Evolutionary conservation across 2,113 vertebrate genomes (phyloP), one percentile per base, ranked within the genome.

Genomic region (Psammodynastes pulverulentus): DNA sequence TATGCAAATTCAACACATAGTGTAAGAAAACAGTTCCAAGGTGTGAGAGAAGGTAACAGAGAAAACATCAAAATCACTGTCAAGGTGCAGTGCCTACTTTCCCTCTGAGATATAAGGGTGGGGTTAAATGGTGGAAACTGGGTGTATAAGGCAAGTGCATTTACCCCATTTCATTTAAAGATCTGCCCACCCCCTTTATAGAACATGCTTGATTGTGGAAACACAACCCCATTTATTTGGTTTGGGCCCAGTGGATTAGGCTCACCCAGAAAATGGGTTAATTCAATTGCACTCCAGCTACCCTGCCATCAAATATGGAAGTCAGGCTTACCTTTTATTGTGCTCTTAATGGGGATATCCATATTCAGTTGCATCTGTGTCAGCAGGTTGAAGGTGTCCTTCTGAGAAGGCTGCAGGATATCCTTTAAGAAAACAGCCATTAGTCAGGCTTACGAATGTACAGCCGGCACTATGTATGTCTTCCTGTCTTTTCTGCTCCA

Each of bases 401-500:
- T 90, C 46, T 94, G 92, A 0, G 90, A 91, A 24, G 91, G 93
- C 9, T 95, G 62, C 88, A 92, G 86, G 90, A 93, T 88, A 7
- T 24, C 29, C 93, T 94, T 95, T 10, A 91, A 29, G 26, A 95
- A 94, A 62, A 0, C 45, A n/a, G 13, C 51, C 92, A 92, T 95
- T 24, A 52, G 15, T 21, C 58, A 90, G 90, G 53, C 29, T 9
- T 0, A 13, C 34, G 0, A 10, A n/a, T 0, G 90, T 8, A 0
- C 0, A 3, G 3, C 0, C 0, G 10, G 9, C 0, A 17, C 21
- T 7, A 49, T n/a, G 26, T 43, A 87, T 23, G 9, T 0, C 13
- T 49, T 43, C 39, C 46, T 53, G 23, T 10, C 79, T 53, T 87
- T 58, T 49, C 56, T 8, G 43, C 3, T 53, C 43, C 51, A 89